Evolutionary conservation across 2,113 vertebrate genomes (phyloP).

Genomic region (Patagioenas fasciata): DNA sequence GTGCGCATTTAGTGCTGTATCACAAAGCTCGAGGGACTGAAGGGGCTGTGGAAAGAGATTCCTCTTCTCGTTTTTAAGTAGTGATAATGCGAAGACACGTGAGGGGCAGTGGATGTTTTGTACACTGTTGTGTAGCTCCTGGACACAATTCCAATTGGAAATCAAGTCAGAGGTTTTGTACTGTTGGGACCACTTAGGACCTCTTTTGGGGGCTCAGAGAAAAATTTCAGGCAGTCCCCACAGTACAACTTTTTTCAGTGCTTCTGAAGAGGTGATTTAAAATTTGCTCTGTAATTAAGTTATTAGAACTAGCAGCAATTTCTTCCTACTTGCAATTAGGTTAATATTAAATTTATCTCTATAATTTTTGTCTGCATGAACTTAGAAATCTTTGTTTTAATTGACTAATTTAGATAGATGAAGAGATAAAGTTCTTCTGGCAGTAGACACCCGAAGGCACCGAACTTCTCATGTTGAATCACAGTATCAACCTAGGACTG

Average conservation of each 20-base stretch:
- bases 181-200: background rate
- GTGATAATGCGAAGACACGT: background rate
- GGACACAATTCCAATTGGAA: background rate
- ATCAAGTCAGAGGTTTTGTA: background rate
- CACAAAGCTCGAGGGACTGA: background rate
- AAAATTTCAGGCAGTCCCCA: background rate
- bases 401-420: background rate
- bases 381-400: constrained; percentile 2
- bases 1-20: background rate
- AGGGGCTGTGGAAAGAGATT: background rate
- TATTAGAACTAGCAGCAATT: background rate
- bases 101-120: background rate
- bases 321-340: background rate
- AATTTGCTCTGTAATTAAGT: background rate
- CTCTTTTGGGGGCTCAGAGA: background rate
- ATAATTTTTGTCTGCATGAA: background rate
- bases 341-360: background rate
- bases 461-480: background rate
- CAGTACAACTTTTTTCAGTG: background rate
- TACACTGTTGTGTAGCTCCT: background rate
- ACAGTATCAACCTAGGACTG: background rate
- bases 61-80: background rate
- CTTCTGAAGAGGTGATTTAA: background rate
- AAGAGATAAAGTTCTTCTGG: background rate
- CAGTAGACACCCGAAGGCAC: background rate